Evolutionary conservation across 2,113 vertebrate genomes (phyloP).

Genomic region (Leptodactylus fuscus): DNA sequence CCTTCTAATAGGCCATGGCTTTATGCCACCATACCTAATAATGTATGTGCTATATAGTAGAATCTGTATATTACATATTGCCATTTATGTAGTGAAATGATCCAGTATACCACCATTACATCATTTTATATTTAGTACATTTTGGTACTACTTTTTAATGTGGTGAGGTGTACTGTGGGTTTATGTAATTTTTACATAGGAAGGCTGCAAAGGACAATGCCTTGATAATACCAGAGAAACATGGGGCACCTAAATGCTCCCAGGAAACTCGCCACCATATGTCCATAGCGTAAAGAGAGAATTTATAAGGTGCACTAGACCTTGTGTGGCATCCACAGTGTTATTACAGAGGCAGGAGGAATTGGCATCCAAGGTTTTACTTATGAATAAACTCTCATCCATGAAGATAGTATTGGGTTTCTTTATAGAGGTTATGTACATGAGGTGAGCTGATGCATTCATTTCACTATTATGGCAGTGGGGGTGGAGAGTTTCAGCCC

Average conservation of each 20-base stretch:
- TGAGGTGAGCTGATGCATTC: background rate
- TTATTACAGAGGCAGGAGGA: background rate
- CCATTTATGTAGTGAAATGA: too few relatives aligned
- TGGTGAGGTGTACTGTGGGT: too few relatives aligned
- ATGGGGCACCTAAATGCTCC: background rate
- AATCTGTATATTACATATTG: too few relatives aligned
- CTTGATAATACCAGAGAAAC: background rate
- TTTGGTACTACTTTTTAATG: background rate
- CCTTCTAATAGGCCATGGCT: too few relatives aligned
- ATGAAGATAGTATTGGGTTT: too few relatives aligned
- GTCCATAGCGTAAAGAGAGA: background rate
- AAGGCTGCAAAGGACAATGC: background rate
- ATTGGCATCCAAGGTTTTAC: background rate
- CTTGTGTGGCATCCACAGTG: too few relatives aligned
- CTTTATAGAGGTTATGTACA: background rate
- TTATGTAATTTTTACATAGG: background rate
- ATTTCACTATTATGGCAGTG: background rate
- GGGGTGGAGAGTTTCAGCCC: background rate
- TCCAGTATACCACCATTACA: too few relatives aligned
- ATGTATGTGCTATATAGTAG: too few relatives aligned
- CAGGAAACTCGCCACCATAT: background rate
- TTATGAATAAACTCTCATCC: background rate
- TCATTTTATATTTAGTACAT: background rate
- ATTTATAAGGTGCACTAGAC: background rate
- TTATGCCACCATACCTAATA: too few relatives aligned